Conservation (phyloP, 2,888 invertebrate genomes). For the Pantelozetes paolii region DNA sequence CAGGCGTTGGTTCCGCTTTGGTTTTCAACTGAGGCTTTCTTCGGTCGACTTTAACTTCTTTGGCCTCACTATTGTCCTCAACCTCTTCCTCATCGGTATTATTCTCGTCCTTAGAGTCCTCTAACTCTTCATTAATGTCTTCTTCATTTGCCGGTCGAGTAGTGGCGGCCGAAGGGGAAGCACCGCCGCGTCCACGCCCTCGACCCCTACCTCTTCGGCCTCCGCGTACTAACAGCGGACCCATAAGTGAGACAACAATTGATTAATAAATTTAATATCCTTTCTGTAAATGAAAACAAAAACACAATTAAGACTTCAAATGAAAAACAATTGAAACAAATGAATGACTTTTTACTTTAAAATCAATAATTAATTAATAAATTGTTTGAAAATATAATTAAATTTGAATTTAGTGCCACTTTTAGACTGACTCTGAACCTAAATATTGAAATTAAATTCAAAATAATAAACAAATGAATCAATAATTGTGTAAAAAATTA, state of each 20-base stretch:
- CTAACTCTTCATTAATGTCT: background rate
- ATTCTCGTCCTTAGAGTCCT: background rate
- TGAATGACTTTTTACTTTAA: background rate
- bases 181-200: constrained; percentile 2
- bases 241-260: too few relatives aligned
- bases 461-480: background rate
- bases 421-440: background rate
- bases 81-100: background rate
- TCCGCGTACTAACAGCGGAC: constrained; percentile 2
- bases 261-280: background rate
- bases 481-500: background rate
- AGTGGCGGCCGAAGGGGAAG: background rate
- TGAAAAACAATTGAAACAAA: background rate
- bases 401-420: background rate
- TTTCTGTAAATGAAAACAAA: background rate
- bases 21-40: constrained; percentile 25
- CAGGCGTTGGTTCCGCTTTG: background rate
- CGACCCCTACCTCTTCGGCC: constrained; percentile 3
- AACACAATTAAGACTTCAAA: background rate
- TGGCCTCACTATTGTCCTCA: background rate
- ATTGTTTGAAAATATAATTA: background rate
- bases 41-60: constrained; percentile 21
- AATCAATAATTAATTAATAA: background rate
- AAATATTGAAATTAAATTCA: background rate
- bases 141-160: background rate